A percentile compares a stretch with the other conserved stretches of the same genome.
Evolutionary conservation across 2,113 vertebrate species (phyloP).

Genomic region (Lamprotornis superbus): DNA sequence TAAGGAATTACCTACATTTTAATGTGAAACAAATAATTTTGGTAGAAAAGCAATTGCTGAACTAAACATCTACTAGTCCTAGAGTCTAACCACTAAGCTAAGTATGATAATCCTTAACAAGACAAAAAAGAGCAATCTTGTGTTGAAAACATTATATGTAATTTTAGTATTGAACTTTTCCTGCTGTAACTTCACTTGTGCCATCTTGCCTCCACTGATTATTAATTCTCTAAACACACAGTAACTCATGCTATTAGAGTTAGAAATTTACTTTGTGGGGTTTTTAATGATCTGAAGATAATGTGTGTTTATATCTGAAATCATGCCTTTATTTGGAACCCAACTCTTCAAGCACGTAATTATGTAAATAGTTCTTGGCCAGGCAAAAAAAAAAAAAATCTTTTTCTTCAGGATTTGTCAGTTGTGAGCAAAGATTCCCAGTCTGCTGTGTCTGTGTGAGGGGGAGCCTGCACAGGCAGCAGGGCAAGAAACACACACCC

Average conservation of each 20-base stretch:
- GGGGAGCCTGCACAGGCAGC: background rate
- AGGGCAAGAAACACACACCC: background rate
- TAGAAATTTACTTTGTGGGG: background rate
- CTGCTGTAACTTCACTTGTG: background rate
- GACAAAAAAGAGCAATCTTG: background rate
- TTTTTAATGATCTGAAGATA: background rate
- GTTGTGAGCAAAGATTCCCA: background rate
- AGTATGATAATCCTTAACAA: background rate
- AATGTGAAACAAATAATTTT: background rate
- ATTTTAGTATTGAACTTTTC: background rate
- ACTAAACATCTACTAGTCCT: background rate
- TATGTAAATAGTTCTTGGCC: background rate
- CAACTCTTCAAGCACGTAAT: background rate
- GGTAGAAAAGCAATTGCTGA: background rate
- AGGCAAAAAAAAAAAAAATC: background rate
- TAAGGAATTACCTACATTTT: background rate
- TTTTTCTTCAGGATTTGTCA: background rate
- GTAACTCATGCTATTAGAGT: background rate
- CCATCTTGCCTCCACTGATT: background rate
- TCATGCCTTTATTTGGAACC: background rate
- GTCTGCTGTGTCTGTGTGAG: background rate
- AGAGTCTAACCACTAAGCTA: background rate
- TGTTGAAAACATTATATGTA: background rate
- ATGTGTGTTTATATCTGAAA: background rate
- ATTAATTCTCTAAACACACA: background rate